Evolutionary conservation across 2,113 vertebrate genomes (phyloP), one percentile per base, ranked within the genome.

Genomic region (Glareola pratincola): DNA sequence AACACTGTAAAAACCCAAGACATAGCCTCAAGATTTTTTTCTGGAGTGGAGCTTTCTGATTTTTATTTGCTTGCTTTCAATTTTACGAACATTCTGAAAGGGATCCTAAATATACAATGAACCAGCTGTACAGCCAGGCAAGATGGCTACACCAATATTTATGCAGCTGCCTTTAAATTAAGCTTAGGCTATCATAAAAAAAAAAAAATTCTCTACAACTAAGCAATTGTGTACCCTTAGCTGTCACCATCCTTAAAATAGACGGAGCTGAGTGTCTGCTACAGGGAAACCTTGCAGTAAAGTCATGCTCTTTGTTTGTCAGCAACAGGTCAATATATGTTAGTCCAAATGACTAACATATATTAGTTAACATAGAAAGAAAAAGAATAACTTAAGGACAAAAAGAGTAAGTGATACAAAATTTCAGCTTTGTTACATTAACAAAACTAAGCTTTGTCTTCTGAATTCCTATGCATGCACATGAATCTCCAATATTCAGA

Each of bases 301-400:
- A 73, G 53, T 79, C 51, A 91, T 80, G 83, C 45, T 71, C 50
- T 45, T 92, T 48, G 90, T 64, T 60, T 87, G 41, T 91, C 87
- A 97, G 60, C 78, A 74, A 36, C 8, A 72, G 60, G 34, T 48
- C 71, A 90, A 91, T 59, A 67, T 27, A 84, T 17, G 30, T 92
- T 90, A 92, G 88, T 75, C 73, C 90, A 74, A 94, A 90, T 53
- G 73, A 94, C 73, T 75, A 80, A 80, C 34, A 91, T 12, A 18
- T 63, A 81, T 81, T 50, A 87, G 59, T 72, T 74, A 67, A 59
- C 5, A 59, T 11, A 69, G 15, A 66, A 39, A 88, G 83, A 39
- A 45, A 92, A 94, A 96, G 23, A 94, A 50, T 50, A 90, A 92
- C 54, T 66, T 86, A 86, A 93, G 77, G 73, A 81, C 45, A 92